Base-by-base conservation (phyloP, 2,888 invertebrate genomes). In the Carcina quercana region DNA sequence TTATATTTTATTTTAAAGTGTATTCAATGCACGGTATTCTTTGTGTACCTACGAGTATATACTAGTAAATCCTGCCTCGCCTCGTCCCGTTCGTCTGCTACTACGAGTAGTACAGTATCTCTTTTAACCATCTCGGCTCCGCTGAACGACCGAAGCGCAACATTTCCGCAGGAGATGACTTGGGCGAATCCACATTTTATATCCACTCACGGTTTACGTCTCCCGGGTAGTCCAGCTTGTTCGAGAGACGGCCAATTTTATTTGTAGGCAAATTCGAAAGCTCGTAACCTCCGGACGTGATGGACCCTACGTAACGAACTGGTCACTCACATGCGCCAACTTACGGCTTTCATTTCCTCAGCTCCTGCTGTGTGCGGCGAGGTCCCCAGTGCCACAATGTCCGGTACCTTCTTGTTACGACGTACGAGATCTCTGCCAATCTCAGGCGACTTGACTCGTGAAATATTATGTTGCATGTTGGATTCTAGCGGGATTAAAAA, bases 251-350 rank as follows among this genome's bases (percentile, higher is more conserved):
- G 51, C 54, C 63, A 56, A 63, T 73, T 73, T 74, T 72, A 70
- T 73, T 69, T 65, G 63, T 65, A 72, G 63, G 72, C 74, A 74
- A 73, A 73, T 75, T 69, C 72, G 64, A 64, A 61, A 54, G 59
- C 55, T 68, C 66, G 72, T 72, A 71, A 71, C 63, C 50, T 44
- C 53, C 46, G 59, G 53, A 60, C 56, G 57, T 59, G 62, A 68
- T 68, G 61, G 51, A 44, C 51, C 42, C 30, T 40, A 45, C 35
- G 66, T 69, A 65, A 69, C 64, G 61, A 66, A 70, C 58, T 64
- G 59, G 48, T 47, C 48, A 49, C 50, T 48, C 40, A 43, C 53
- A 53, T 49, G 55, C 50, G 49, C 48, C 57, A 55, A 67, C 67
- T 68, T 71, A 74, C 61, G 55, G 48, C 59, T 67, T 72, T 71